A percentile compares a stretch with the other conserved stretches of the same genome.
Conservation (phyloP, 2,113 vertebrate species). For the Otus sunia region DNA sequence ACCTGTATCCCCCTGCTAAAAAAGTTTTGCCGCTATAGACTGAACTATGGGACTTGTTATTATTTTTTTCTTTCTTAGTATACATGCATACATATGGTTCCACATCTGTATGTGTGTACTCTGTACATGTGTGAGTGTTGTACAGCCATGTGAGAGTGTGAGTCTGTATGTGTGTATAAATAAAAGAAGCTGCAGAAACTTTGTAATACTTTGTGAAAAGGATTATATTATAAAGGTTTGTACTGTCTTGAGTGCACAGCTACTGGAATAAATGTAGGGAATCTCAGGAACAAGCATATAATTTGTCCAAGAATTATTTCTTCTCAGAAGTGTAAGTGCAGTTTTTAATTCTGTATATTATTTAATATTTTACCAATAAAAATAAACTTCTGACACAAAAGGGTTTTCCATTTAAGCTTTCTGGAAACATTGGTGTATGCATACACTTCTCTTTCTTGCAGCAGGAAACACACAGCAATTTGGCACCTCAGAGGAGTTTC, state of each 20-base stretch:
- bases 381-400: conserved; percentile 82
- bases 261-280: conserved; percentile 90
- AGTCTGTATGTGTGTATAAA: conserved; percentile 70
- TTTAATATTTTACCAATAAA: conserved; percentile 88
- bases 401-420: conserved; percentile 70
- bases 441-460: background rate
- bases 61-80: conserved; percentile 55
- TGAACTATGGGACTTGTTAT: conserved; percentile 70
- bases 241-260: conserved; percentile 86
- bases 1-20: conserved; percentile 50
- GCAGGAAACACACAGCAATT: background rate
- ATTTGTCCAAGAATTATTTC: conserved; percentile 86
- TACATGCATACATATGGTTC: conserved; percentile 68
- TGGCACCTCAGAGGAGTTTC: background rate
- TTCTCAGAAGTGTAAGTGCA: conserved; percentile 85
- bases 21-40: conserved; percentile 65
- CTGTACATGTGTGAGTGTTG: conserved; percentile 78
- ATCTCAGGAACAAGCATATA: conserved; percentile 96
- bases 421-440: conserved; percentile 34
- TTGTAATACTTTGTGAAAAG: conserved; percentile 90
- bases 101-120: conserved; percentile 69
- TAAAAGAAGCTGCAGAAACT: conserved; percentile 88
- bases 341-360: conserved; percentile 88
- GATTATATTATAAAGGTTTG: conserved; percentile 90
- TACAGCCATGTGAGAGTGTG: conserved; percentile 76